Evolutionary conservation across 2,797 vertebrate genomes (phyloP).

Genomic region (Phoebastria nigripes): DNA sequence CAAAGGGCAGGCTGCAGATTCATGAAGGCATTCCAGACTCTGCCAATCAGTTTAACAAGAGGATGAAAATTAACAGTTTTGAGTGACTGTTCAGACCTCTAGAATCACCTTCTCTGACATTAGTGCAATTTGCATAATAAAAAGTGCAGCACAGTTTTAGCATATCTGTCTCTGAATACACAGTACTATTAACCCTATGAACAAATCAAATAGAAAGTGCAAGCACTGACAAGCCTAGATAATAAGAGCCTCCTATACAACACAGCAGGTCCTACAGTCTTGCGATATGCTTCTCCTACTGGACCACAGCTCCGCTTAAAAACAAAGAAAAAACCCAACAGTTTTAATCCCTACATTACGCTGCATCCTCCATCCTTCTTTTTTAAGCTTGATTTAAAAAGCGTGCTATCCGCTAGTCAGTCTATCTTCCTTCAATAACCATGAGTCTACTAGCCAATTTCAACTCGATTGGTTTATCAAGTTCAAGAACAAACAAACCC

Average conservation of each 20-base stretch:
- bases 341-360: neutral
- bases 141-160: neutral
- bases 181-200: neutral
- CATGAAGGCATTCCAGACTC: neutral
- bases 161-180: conserved; percentile 1
- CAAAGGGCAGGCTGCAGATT: neutral
- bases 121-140: conserved; percentile 41
- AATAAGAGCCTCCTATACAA: neutral
- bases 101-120: conserved; percentile 17
- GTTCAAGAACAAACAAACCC: neutral
- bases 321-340: neutral
- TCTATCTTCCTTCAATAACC: neutral
- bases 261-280: neutral
- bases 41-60: conserved; percentile 31
- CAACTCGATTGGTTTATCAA: neutral
- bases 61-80: conserved; percentile 35
- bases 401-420: neutral
- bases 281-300: neutral
- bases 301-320: neutral
- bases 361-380: neutral
- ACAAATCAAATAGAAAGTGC: conserved; percentile 1
- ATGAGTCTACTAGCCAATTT: neutral
- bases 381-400: neutral
- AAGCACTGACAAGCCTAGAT: neutral
- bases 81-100: conserved; percentile 28